Evolutionary conservation across 92 coral and sea anemone species (phyloP), one percentile per base, ranked within the genome.

Genomic region (Actinernus sp.): DNA sequence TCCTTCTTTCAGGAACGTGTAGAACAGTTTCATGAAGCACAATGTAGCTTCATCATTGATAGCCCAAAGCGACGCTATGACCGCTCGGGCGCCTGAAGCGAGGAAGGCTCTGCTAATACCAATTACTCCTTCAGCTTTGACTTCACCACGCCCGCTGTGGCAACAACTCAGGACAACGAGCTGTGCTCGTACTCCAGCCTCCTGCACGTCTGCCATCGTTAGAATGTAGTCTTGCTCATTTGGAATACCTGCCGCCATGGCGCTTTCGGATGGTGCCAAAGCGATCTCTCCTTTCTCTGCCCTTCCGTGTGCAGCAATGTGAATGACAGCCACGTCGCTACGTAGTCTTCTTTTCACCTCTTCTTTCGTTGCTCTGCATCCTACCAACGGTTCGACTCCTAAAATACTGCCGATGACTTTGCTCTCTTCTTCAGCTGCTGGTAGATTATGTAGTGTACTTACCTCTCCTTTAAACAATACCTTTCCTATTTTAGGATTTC

Each of bases 401-500:
- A 58, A 48, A 17, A 58, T 3, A 31, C 21, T 6, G 9, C 20
- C 25, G 13, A 58, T 33, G 14, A 0, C 27, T 12, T 30, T 17
- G 3, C 25, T 48, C 37, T 67, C 75, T 21, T 19, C n/a, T 52
- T 53, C 36, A 0, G 75, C 75, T 1, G 19, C 24, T 11, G 33
- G 52, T 13, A 67, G 31, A 23, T 13, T 3, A 5, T n/a, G 14
- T 16, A 58, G 13, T 5, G 2, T 2, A n/a, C 2, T 31, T 38
- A 22, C 18, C 29, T 60, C 27, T 1, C 67, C 51, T 25, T 24
- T 60, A 12, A 22, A 2, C 46, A 40, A 38, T 1, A 55, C 76
- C 31, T 55, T 24, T 41, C 55, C 65, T n/a, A 69, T 57, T 40
- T 26, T 37, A 13, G 76, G 76, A 54, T 55, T 30, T 26, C 76